phyloP scores from a whole-genome alignment of 2,113 vertebrate species.

The Leptobrachium leishanense region DNA sequence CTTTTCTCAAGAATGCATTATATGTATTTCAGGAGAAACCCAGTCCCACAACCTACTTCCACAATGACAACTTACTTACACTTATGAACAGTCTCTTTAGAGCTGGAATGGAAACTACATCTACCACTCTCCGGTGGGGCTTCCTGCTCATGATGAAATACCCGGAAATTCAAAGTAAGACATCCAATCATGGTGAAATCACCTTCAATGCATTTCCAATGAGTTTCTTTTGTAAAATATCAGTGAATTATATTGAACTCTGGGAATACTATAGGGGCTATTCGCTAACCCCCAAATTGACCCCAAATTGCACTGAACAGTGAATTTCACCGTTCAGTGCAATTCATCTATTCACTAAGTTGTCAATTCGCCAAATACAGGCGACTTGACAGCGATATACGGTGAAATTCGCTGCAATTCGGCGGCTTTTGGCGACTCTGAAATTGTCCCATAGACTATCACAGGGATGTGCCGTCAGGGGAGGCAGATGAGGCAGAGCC shows the following conservation, averaged over 20 bases:
- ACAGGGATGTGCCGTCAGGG: neutral
- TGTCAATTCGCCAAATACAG: no score
- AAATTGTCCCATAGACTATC: neutral
- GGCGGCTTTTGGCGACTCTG: neutral
- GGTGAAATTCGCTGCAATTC: no score
- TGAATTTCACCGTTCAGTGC: no score
- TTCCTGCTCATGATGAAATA: slow-evolving; percentile 62
- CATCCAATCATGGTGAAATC: neutral
- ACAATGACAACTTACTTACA: slow-evolving; percentile 55
- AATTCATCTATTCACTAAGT: no score
- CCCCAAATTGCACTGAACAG: no score
- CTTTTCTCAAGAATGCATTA: no score
- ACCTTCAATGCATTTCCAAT: neutral
- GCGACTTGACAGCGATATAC: no score
- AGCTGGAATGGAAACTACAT: slow-evolving; percentile 54
- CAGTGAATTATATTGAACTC: neutral
- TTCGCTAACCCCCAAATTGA: no score
- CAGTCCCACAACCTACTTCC: slow-evolving; percentile 7
- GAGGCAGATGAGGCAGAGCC: no score
- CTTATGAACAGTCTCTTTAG: slow-evolving; percentile 60
- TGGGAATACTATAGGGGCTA: neutral
- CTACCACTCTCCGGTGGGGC: slow-evolving; percentile 59
- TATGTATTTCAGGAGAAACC: slow-evolving; percentile 9
- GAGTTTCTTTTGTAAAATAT: neutral
- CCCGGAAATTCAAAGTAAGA: slow-evolving; percentile 64